Base-by-base conservation (phyloP, 2,888 invertebrate genomes). In the Chironomus tentans region DNA sequence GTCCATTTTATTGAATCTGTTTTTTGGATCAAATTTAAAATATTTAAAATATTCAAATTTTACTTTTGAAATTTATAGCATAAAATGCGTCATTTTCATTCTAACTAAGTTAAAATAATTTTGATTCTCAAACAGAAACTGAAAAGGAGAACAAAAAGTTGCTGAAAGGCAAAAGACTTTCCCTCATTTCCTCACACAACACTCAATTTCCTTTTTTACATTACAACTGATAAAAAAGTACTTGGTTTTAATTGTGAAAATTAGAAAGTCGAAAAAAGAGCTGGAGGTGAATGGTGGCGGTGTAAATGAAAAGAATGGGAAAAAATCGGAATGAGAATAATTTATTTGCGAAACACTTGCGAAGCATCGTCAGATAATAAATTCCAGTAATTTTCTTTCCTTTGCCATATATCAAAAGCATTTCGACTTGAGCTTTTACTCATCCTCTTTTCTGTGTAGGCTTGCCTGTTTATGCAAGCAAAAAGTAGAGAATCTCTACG, bases 261-360 rank as follows among this genome's bases (percentile, higher is more conserved):
- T 65, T 24, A 65, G 24, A 65, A 65, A 65, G 65, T 24, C 65
- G 65, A 65, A 18, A 4, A 21, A 65, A 56, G 18, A 56, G 56
- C 56, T 56, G n/a, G 65, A 10, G 21, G 65, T 13, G 22, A 24
- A 65, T 21, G 22, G 65, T 38, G 38, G 38, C 38, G 10, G 38
- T 38, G 38, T 38, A 65, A 22, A 65, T 13, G 62, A 21, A 62
- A 62, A 62, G 62, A 22, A 12, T 15, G 22, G 7, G 6, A n/a
- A 15, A 24, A 65, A 65, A 65, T 68, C 38, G 21, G 62, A 68
- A 46, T 18, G 68, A 46, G 38, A 68, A 46, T 73, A 73, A 73
- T 73, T 73, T 73, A 73, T 73, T 73, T 73, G 72, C 72, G n/a
- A 62, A 73, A 38, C 28, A 62, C 72, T 65, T 65, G 48, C 72